phyloP scores from a whole-genome alignment of 2,113 vertebrate species.

The Trichomycterus rosablanca region DNA sequence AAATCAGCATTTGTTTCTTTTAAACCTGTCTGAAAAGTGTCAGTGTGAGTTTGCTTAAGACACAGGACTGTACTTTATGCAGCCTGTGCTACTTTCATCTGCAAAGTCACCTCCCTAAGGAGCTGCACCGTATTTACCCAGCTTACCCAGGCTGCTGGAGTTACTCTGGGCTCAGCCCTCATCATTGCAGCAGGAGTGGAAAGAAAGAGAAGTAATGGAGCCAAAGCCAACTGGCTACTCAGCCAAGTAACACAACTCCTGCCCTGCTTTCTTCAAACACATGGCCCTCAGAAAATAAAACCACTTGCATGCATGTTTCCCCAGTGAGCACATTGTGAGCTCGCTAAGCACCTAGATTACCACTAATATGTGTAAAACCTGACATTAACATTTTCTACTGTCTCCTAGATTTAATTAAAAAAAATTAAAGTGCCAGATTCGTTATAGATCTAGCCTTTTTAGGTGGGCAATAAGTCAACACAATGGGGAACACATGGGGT shows the following conservation, averaged over 20 bases:
- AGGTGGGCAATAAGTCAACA: no score
- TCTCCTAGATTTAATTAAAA: constrained; percentile 18
- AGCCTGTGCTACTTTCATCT: constrained; percentile 34
- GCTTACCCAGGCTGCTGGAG: constrained; percentile 34
- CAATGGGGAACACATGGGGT: constrained; percentile 2
- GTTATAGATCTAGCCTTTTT: constrained; percentile 11
- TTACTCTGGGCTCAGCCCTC: constrained; percentile 42
- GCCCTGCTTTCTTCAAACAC: constrained; percentile 48
- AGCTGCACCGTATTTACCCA: constrained; percentile 42
- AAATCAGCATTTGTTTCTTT: constrained; percentile 28
- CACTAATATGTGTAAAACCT: constrained; percentile 39
- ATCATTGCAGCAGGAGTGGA: constrained; percentile 40
- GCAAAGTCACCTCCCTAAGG: constrained; percentile 26
- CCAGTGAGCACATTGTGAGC: constrained; percentile 28
- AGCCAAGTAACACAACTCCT: constrained; percentile 53
- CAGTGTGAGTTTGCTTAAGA: constrained; percentile 3
- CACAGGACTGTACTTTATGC: background rate
- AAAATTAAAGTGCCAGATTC: constrained; percentile 17
- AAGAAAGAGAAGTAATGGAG: constrained; percentile 42
- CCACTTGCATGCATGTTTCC: constrained; percentile 32
- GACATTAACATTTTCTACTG: constrained; percentile 21
- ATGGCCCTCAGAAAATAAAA: constrained; percentile 48
- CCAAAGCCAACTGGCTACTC: constrained; percentile 58
- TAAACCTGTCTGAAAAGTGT: constrained; percentile 1
- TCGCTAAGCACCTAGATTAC: constrained; percentile 31